Evolutionary conservation across 2,888 invertebrate genomes (phyloP).

Genomic region (Caenorhabditis becei): DNA sequence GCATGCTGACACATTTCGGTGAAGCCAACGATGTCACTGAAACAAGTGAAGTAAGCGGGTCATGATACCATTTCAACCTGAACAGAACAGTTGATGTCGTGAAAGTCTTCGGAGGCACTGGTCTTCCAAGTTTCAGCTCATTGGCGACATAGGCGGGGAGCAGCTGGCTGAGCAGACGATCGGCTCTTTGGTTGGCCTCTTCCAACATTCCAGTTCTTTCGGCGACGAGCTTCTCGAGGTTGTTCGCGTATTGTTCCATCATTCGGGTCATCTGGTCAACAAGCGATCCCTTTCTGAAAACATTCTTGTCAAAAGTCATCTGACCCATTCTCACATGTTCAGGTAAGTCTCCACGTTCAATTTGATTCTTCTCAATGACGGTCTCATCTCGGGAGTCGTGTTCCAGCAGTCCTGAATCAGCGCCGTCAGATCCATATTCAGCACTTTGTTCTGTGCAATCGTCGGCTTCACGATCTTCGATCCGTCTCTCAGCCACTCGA

Average conservation of each 20-base stretch:
- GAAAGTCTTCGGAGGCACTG: constrained; percentile 79
- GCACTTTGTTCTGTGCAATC: constrained; percentile 74
- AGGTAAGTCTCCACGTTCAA: constrained; percentile 76
- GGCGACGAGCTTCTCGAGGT: constrained; percentile 80
- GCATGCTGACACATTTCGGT: constrained; percentile 77
- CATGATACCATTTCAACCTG: constrained; percentile 44
- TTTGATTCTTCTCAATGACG: constrained; percentile 75
- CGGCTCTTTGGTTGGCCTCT: constrained; percentile 79
- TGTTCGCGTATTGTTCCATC: constrained; percentile 79
- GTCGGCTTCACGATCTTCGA: constrained; percentile 72
- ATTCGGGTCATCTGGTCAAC: constrained; percentile 81
- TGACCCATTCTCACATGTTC: constrained; percentile 63
- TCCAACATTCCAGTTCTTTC: constrained; percentile 81
- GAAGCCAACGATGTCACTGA: constrained; percentile 79
- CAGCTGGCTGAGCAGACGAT: constrained; percentile 77
- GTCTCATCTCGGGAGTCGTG: constrained; percentile 74
- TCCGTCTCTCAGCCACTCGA: constrained; percentile 73
- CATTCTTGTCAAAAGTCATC: neutral
- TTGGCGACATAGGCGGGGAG: constrained; percentile 78
- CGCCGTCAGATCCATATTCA: constrained; percentile 69
- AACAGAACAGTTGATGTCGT: constrained; percentile 77
- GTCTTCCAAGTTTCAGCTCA: constrained; percentile 78
- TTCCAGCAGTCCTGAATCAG: constrained; percentile 76
- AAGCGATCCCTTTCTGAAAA: constrained; percentile 77
- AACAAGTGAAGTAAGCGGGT: neutral